Conservation (phyloP, 2,113 vertebrate species). For the Boulengeromyrus knoepffleri region DNA sequence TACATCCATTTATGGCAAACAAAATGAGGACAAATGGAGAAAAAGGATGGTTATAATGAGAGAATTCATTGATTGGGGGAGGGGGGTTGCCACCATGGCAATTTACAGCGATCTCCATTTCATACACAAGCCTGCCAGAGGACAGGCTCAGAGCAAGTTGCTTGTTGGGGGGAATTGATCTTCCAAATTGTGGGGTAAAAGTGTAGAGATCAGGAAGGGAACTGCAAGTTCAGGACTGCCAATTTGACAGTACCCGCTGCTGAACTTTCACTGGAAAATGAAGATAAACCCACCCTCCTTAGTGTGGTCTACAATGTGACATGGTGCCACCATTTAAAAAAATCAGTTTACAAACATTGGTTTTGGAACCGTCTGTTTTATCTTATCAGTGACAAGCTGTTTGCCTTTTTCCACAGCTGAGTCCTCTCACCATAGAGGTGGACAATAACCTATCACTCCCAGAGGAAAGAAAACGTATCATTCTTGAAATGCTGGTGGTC, state of each 20-base stretch:
- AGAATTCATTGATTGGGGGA: slow-evolving; percentile 22
- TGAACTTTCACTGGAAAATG: slow-evolving; percentile 12
- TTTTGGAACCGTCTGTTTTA: slow-evolving; percentile 14
- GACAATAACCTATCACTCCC: neutral
- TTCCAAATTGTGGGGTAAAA: slow-evolving; percentile 54
- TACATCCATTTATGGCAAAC: neutral
- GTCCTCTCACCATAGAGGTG: slow-evolving; percentile 20
- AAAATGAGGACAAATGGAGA: slow-evolving; percentile 17
- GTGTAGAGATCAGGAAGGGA: slow-evolving; percentile 41
- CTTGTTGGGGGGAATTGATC: slow-evolving; percentile 54
- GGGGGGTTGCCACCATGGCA: slow-evolving; percentile 22
- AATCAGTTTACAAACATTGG: slow-evolving; percentile 12
- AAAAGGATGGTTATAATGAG: neutral
- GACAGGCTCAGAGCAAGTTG: slow-evolving; percentile 35
- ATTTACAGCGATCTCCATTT: slow-evolving; percentile 47
- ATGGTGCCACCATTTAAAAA: slow-evolving; percentile 68
- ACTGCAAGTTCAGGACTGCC: slow-evolving; percentile 21
- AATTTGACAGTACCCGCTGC: neutral
- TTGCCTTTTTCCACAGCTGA: slow-evolving; percentile 39
- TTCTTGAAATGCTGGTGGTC: slow-evolving; percentile 18
- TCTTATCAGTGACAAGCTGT: slow-evolving; percentile 21
- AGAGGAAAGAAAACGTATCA: neutral
- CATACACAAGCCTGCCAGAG: slow-evolving; percentile 44
- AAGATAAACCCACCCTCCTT: neutral
- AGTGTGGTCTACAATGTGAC: slow-evolving; percentile 57